phyloP scores from a whole-genome alignment of 2,888 invertebrate species.

The Conus canariensis region DNA sequence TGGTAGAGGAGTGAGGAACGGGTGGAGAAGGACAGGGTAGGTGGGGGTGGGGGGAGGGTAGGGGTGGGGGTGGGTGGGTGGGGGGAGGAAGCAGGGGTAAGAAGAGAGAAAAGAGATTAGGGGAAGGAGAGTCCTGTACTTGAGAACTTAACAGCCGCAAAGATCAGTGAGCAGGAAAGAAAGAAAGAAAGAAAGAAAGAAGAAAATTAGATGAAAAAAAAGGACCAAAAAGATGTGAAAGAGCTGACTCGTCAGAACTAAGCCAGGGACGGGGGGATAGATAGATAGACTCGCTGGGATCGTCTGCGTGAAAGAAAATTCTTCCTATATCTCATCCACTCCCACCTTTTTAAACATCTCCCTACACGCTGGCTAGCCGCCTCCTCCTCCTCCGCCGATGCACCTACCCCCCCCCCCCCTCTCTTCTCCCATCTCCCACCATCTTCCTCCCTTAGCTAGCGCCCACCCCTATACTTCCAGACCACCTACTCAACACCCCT shows the following conservation, averaged over 20 bases:
- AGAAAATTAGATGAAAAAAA: neutral
- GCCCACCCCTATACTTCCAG: too few species aligned
- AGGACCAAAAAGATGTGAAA: neutral
- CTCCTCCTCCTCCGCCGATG: neutral
- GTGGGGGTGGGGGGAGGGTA: neutral
- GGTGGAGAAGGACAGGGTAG: neutral
- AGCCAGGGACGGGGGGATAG: neutral
- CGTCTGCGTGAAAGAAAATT: too few species aligned
- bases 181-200: neutral
- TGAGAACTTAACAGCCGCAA: too few species aligned
- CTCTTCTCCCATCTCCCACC: neutral
- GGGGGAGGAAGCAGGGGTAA: neutral
- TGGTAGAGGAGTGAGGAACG: neutral
- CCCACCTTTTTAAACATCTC: neutral
- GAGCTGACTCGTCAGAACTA: too few species aligned
- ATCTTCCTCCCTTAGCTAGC: neutral
- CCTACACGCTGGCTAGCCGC: neutral
- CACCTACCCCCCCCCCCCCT: neutral
- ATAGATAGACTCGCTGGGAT: neutral
- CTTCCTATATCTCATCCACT: neutral
- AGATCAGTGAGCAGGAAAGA: neutral
- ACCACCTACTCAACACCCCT: too few species aligned
- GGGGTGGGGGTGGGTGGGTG: rapidly evolving
- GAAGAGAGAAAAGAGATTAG: neutral
- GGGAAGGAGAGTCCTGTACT: too few species aligned